Conservation (phyloP, 2,888 invertebrate genomes). For the Lepidonotus clava region DNA sequence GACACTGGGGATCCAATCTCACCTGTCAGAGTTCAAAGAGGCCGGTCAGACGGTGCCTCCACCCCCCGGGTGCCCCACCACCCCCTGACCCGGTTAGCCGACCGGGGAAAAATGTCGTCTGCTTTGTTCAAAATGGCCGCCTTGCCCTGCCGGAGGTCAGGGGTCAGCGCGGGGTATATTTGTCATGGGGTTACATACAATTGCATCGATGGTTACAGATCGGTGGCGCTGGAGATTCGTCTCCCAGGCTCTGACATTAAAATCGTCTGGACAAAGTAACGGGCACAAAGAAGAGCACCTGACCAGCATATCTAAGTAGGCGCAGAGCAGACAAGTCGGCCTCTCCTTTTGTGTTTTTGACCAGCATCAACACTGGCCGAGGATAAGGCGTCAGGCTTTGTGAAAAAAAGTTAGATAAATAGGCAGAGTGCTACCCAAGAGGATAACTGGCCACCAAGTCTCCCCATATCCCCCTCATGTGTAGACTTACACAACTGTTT, state of each 20-base stretch:
- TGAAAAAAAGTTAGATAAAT: slow-evolving; percentile 4
- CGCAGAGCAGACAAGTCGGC: not conserved
- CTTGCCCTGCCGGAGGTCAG: slow-evolving; percentile 12
- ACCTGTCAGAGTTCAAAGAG: slow-evolving; percentile 49
- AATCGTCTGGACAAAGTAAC: slow-evolving; percentile 34
- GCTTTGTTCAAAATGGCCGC: not conserved
- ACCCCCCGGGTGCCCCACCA: not conserved
- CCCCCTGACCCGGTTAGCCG: slow-evolving; percentile 45
- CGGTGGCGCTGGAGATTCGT: not conserved
- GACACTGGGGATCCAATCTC: slow-evolving; percentile 30
- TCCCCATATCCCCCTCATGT: not conserved
- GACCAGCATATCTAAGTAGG: slow-evolving; percentile 46
- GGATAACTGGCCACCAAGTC: slow-evolving; percentile 13
- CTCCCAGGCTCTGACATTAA: slow-evolving; percentile 16
- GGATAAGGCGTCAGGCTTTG: not conserved
- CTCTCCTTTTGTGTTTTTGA: slow-evolving; percentile 39
- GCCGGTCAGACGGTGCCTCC: not conserved
- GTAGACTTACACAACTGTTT: not conserved
- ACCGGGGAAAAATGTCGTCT: not conserved
- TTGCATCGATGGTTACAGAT: slow-evolving; percentile 52
- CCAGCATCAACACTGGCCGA: not conserved
- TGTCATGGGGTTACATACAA: slow-evolving; percentile 52
- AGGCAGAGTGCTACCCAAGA: not conserved
- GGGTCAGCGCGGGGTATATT: slow-evolving; percentile 11
- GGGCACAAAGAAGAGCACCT: slow-evolving; percentile 1